Evolutionary conservation across 2,113 vertebrate genomes (phyloP), one percentile per base, ranked within the genome.

Genomic region (Pica pica): DNA sequence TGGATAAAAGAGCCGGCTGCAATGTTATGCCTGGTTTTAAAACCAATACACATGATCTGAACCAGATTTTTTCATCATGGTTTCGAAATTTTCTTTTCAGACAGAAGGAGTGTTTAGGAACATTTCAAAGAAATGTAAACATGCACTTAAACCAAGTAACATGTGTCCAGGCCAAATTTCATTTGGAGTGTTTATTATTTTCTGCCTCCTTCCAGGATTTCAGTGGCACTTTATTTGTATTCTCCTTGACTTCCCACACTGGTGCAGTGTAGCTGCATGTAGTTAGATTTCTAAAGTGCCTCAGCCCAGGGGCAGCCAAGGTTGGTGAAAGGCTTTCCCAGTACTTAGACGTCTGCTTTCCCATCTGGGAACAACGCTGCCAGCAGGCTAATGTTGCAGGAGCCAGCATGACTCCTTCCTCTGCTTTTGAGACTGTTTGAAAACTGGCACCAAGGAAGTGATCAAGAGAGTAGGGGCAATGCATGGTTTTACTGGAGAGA

Each of bases 21-120:
- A 94, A 55, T 31, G 83, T 87, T 93, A 84, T 95, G 87, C 90
- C 94, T 95, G 95, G 91, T 95, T 95, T 97, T 97, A 97, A 97
- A 96, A 89, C 90, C 94, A 70, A 63, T 82, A 61, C 37, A 50
- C 60, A 68, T 97, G 91, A 97, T 97, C 87, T 96, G 97, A 97
- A 94, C 87, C 97, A 95, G 85, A 95, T 95, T 97, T 93, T 90
- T 92, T 82, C 71, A 92, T 76, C 69, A n/a, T 10, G 31, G 69
- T 79, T 93, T 81, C 70, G 77, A 85, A 94, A 83, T 61, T 93
- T 94, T 84, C 76, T 50, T 63, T 89, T 83, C 89, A 84, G 87
- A 81, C 74, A 55, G 56, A 81, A 19, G 55, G 28, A 53, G 3
- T 39, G 37, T 88, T 89, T 90, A 87, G 56, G 76, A 93, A 85